phyloP scores from a whole-genome alignment of 2,113 vertebrate genomes.

The Cottus gobio region DNA sequence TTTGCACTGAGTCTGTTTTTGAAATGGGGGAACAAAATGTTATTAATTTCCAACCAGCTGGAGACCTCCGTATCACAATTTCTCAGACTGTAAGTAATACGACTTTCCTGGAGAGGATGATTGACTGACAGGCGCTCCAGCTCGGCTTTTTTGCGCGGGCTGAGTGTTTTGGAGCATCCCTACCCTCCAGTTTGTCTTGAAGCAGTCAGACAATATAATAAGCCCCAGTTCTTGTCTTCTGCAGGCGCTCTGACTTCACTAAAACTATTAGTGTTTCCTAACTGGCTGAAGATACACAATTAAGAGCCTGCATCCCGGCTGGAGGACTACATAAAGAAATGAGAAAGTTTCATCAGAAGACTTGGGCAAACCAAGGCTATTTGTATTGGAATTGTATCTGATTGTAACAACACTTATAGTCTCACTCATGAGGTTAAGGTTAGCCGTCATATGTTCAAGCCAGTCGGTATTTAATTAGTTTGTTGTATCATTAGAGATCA shows the following conservation, averaged over 20 bases:
- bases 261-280: slow-evolving; percentile 81
- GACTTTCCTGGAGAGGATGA: slow-evolving; percentile 54
- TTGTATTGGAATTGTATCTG: not conserved
- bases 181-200: slow-evolving; percentile 61
- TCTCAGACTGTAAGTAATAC: slow-evolving; percentile 81
- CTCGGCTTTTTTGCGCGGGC: slow-evolving; percentile 39
- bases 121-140: slow-evolving; percentile 74
- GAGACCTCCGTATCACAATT: slow-evolving; percentile 76
- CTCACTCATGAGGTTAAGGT: not conserved
- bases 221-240: slow-evolving; percentile 65
- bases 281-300: slow-evolving; percentile 87
- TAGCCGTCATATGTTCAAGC: not conserved
- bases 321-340: not conserved
- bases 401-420: not conserved
- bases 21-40: slow-evolving; percentile 82
- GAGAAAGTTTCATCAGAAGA: not conserved
- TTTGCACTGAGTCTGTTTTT: slow-evolving; percentile 77
- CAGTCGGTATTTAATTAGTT: not conserved
- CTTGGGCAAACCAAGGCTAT: not conserved
- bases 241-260: slow-evolving; percentile 56
- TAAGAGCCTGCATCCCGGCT: slow-evolving; percentile 27
- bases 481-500: not conserved
- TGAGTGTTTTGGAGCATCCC: slow-evolving; percentile 61
- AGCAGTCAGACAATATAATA: slow-evolving; percentile 72
- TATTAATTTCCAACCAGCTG: slow-evolving; percentile 84